Evolutionary conservation across 2,113 vertebrate genomes (phyloP).

Genomic region (Gallinago undulata): DNA sequence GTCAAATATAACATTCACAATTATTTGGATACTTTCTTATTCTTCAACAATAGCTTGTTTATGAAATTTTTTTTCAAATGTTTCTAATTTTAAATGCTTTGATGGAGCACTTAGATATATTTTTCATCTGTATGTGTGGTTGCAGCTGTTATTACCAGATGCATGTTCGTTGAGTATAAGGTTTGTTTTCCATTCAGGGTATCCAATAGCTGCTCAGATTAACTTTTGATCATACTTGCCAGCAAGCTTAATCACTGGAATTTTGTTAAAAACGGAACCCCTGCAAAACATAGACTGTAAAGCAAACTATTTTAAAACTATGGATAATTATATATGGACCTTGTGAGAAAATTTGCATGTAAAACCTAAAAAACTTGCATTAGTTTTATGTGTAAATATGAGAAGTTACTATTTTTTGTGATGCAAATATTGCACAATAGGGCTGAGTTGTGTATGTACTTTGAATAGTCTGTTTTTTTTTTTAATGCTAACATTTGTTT

Average conservation of each 20-base stretch:
- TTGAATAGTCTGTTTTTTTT: background rate
- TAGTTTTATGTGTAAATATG: background rate
- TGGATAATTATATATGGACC: background rate
- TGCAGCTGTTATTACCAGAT: slow-evolving; percentile 48
- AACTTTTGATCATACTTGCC: background rate
- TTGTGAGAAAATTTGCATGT: background rate
- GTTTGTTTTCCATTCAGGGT: background rate
- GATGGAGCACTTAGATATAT: background rate
- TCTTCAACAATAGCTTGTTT: background rate
- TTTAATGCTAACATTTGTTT: background rate
- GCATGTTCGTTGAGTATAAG: background rate
- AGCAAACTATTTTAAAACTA: background rate
- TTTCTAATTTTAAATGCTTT: slow-evolving; percentile 27
- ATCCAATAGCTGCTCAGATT: background rate
- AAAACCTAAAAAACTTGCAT: background rate
- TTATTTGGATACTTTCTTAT: background rate
- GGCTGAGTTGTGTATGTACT: background rate
- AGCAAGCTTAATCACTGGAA: background rate
- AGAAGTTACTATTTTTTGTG: background rate
- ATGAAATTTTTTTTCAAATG: background rate
- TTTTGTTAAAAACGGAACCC: background rate
- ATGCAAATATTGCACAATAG: background rate
- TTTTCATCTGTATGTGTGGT: background rate
- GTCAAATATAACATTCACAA: background rate
- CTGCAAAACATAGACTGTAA: background rate